phyloP scores from a whole-genome alignment of 2,888 invertebrate genomes.

The Tanytarsus gracilentus region DNA sequence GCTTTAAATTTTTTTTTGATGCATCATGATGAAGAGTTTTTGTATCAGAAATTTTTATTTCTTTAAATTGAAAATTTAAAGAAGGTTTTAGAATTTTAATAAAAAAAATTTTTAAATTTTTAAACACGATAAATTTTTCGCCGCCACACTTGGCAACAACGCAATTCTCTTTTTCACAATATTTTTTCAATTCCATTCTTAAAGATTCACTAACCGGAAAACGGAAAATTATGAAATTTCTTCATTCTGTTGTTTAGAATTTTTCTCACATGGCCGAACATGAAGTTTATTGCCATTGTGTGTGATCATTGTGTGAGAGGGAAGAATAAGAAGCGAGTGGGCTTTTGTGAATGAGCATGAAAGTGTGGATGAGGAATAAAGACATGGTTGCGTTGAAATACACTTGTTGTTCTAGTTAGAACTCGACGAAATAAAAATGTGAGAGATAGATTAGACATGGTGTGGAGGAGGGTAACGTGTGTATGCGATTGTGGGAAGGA shows the following conservation, averaged over 20 bases:
- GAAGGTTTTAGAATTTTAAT: too few relatives aligned
- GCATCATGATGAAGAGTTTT: too few relatives aligned
- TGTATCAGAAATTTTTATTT: too few relatives aligned
- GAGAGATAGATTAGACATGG: neutral
- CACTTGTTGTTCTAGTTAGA: neutral
- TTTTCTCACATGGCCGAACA: constrained; percentile 23
- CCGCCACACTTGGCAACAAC: neutral
- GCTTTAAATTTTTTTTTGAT: too few relatives aligned
- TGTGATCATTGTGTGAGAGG: too few relatives aligned
- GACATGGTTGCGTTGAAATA: too few relatives aligned
- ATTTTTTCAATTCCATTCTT: neutral
- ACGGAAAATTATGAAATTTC: constrained; percentile 25
- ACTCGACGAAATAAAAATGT: neutral
- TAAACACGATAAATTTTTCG: too few relatives aligned
- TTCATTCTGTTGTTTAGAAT: constrained; percentile 19
- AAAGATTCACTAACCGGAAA: constrained; percentile 22
- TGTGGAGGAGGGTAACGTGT: neutral
- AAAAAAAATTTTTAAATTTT: too few relatives aligned
- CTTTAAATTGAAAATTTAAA: too few relatives aligned
- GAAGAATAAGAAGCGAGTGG: too few relatives aligned
- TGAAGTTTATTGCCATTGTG: neutral
- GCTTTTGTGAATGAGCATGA: neutral
- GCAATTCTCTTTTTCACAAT: neutral
- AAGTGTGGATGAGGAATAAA: neutral
- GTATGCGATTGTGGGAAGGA: constrained; percentile 10